Base-by-base conservation (phyloP, 2,797 vertebrate genomes). In the Amblyraja radiata region DNA sequence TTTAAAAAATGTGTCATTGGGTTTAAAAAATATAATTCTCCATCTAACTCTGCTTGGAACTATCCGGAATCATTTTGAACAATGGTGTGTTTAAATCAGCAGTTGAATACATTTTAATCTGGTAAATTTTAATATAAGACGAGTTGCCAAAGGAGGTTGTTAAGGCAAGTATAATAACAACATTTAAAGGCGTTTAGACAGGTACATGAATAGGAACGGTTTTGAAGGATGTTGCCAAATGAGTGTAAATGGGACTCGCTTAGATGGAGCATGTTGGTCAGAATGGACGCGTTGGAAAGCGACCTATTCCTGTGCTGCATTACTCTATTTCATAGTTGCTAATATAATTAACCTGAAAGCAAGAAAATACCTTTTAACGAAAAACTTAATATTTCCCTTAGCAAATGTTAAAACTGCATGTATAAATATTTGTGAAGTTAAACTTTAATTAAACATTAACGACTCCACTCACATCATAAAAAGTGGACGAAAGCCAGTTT, bases 371-470 rank as follows among this genome's bases (percentile, higher is more conserved):
- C 71, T 13, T 73, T 28, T 16, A 16, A 65, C 46, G 68, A 54
- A 91, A 54, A 74, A 13, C 88, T 91, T 74, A 36, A 74, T 73
- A 28, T 28, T 74, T 74, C 36, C 39, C 68, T 74, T 39, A 74
- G 68, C 68, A 28, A 46, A 36, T 18, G 25, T 91, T 91, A 91
- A 74, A 91, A 25, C 25, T 74, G 39, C 36, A 46, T 54, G 21
- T 25, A 25, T 46, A 91, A 74, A 74, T 28, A 73, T 74, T 91
- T 68, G 71, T 14, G 54, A 46, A 74, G 21, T 14, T 73, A 21
- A 74, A 74, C 39, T 90, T 68, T 91, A 71, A 91, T 91, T 91
- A 73, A 91, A 73, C 36, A 28, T 88, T 73, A 74, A 54, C 4
- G 54, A 14, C 32, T 88, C 28, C 21, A 91, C 10, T 28, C 71